Conservation (phyloP, 2,113 vertebrate genomes). For the Podarcis muralis region DNA sequence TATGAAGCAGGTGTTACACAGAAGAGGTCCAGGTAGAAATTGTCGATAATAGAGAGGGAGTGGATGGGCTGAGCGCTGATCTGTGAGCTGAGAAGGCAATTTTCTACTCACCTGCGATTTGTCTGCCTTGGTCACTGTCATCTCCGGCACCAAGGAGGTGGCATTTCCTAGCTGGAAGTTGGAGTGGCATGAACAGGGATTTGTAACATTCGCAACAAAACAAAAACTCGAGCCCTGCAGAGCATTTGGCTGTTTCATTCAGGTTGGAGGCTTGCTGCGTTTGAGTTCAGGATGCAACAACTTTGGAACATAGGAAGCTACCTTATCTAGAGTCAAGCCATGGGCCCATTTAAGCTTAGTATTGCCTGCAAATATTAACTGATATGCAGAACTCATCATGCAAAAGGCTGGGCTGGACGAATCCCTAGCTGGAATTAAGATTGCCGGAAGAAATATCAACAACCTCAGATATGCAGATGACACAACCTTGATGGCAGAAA, state of each 20-base stretch:
- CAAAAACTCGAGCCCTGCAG: neutral
- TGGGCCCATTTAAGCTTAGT: too few relatives aligned
- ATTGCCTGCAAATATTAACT: too few relatives aligned
- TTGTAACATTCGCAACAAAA: conserved; percentile 11
- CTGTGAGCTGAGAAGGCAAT: conserved; percentile 58
- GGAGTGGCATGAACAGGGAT: conserved; percentile 58
- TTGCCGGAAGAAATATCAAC: too few relatives aligned
- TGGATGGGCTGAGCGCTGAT: conserved; percentile 42
- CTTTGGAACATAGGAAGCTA: too few relatives aligned
- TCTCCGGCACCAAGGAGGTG: conserved; percentile 38
- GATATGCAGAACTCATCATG: too few relatives aligned
- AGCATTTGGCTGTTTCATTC: neutral
- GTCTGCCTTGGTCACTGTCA: conserved; percentile 70
- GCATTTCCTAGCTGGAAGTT: conserved; percentile 62
- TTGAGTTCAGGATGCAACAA: neutral
- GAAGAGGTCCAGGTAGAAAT: neutral
- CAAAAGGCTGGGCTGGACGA: too few relatives aligned
- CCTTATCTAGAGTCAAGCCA: too few relatives aligned
- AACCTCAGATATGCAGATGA: too few relatives aligned
- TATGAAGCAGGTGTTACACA: neutral
- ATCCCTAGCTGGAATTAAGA: too few relatives aligned
- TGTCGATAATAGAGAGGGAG: neutral
- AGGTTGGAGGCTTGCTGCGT: neutral
- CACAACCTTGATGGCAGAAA: too few relatives aligned
- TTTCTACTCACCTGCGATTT: conserved; percentile 60